A percentile compares a stretch with the other conserved stretches of the same genome.
Evolutionary conservation across 1,140 invertebrate species (phyloP).

Genomic region (Alviniconcha marisindica): DNA sequence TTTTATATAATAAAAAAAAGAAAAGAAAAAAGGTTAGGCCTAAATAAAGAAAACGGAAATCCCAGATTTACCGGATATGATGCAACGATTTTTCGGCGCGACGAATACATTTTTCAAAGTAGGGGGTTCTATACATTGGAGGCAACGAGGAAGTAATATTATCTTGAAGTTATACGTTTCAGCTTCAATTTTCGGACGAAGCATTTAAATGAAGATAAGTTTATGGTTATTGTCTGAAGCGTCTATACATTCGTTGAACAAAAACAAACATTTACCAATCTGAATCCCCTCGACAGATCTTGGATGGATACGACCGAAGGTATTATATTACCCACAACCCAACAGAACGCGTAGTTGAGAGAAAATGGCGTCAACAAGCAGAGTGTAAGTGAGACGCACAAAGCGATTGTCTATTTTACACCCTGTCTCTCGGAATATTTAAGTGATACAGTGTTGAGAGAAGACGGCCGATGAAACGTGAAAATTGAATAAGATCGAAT

Average conservation of each 20-base stretch:
- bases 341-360: not conserved
- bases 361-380: not conserved
- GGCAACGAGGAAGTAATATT: too few species aligned
- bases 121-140: too few species aligned
- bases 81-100: not conserved
- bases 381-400: not conserved
- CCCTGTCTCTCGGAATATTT: too few species aligned
- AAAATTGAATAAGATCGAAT: not conserved
- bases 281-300: too few species aligned
- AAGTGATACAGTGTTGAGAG: too few species aligned
- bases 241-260: not conserved
- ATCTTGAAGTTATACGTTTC: too few species aligned
- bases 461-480: too few species aligned
- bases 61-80: not conserved
- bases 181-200: too few species aligned
- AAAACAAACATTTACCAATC: too few species aligned
- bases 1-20: too few species aligned
- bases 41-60: too few species aligned
- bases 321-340: conserved; percentile 8
- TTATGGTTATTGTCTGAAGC: not conserved
- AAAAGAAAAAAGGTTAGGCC: too few species aligned
- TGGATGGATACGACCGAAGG: not conserved
- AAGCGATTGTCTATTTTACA: not conserved
- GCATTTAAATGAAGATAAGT: not conserved
- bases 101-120: not conserved